Percentiles rank a stretch among this genome's conserved stretches.
Conservation (phyloP, 2,797 vertebrate genomes). For the Balearica regulorum region DNA sequence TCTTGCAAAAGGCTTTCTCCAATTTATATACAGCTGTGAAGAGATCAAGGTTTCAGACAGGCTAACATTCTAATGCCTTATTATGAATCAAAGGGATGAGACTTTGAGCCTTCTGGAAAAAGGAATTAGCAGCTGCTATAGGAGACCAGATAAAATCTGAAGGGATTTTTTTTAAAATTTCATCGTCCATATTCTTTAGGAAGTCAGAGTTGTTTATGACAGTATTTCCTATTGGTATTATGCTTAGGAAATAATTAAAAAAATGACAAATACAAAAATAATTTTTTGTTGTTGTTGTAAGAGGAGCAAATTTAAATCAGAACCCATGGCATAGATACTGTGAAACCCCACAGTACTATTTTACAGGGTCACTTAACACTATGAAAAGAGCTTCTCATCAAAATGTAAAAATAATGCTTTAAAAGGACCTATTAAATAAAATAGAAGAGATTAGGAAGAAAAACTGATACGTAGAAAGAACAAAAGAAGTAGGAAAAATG, state of each 20-base stretch:
- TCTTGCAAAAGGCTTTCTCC: not conserved
- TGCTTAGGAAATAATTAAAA: not conserved
- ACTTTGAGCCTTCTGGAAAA: not conserved
- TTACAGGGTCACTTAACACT: not conserved
- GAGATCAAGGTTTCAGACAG: not conserved
- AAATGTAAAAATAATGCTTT: not conserved
- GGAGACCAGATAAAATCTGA: not conserved
- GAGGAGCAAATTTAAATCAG: not conserved
- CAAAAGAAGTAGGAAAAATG: not conserved
- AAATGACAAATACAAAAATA: not conserved
- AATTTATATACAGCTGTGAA: not conserved
- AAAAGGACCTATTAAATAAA: not conserved
- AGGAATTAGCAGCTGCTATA: not conserved
- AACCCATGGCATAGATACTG: not conserved
- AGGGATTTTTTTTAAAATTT: not conserved
- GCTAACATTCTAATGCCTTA: not conserved
- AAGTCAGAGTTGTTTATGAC: not conserved
- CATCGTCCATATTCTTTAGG: not conserved
- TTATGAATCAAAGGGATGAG: not conserved
- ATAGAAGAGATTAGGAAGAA: not conserved
- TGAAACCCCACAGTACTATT: not conserved
- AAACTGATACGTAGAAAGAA: not conserved
- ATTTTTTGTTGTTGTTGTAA: not conserved
- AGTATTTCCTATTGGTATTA: not conserved
- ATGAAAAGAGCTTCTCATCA: not conserved